Percentiles rank a stretch among this genome's conserved stretches.
phyloP scores from a whole-genome alignment of 23 tunicate species.

The Styela plicata region DNA sequence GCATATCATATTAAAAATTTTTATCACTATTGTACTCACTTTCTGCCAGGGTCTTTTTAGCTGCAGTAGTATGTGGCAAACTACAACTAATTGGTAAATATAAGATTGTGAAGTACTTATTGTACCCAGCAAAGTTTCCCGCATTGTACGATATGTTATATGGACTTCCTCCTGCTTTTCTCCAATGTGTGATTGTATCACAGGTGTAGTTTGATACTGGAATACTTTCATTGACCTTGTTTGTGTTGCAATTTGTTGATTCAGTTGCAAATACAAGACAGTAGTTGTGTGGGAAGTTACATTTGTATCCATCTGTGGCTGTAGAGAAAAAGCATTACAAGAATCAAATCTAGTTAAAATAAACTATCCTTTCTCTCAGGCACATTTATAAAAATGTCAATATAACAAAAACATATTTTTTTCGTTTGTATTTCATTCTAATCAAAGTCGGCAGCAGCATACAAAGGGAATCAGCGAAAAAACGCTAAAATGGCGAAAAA shows the following conservation, averaged over 20 bases:
- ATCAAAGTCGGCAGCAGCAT: no score
- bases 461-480: no score
- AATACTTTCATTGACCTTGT: neutral
- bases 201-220: neutral
- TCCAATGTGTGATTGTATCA: neutral
- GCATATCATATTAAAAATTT: no score
- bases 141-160: neutral
- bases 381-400: no score
- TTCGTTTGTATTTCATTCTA: neutral
- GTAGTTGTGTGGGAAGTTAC: neutral
- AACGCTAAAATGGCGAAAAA: no score
- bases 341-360: neutral
- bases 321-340: neutral
- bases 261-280: neutral
- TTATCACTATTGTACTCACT: no score
- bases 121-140: neutral
- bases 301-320: neutral
- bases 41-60: no score
- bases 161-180: neutral
- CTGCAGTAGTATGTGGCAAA: no score
- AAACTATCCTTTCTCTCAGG: no score
- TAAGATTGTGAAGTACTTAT: neutral
- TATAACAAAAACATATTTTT: no score
- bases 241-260: neutral
- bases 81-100: neutral